Percentiles rank a stretch among this genome's conserved stretches.
Evolutionary conservation across 2,888 invertebrate genomes (phyloP).

Genomic region (Leptinotarsa haldemani): DNA sequence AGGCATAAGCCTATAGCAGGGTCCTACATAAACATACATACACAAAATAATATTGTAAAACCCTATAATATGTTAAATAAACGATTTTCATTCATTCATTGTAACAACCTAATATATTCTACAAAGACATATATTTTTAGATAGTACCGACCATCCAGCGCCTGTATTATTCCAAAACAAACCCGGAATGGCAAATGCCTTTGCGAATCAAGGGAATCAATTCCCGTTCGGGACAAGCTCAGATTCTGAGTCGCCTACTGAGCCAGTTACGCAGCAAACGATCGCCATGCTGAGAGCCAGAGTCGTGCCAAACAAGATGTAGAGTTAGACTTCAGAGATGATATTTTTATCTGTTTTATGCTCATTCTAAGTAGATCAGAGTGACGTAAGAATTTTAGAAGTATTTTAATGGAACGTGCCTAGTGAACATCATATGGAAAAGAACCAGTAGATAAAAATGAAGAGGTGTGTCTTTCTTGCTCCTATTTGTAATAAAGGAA

Average conservation of each 20-base stretch:
- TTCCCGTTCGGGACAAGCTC: conserved; percentile 65
- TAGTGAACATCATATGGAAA: not conserved
- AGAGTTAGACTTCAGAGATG: conserved; percentile 29
- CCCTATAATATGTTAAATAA: too few relatives aligned
- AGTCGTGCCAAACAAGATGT: conserved; percentile 63
- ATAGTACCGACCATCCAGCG: conserved; percentile 42
- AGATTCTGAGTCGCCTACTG: conserved; percentile 70
- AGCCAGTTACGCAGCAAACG: conserved; percentile 67
- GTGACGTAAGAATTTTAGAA: conserved; percentile 4
- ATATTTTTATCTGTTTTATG: conserved; percentile 12
- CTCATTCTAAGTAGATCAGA: conserved; percentile 6
- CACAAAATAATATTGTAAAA: too few relatives aligned
- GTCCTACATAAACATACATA: too few relatives aligned
- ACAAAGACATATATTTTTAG: conserved; percentile 22
- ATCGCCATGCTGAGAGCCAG: conserved; percentile 63
- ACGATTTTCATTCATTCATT: too few relatives aligned
- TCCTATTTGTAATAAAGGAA: too few relatives aligned
- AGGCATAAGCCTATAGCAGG: too few relatives aligned
- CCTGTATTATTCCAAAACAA: conserved; percentile 31
- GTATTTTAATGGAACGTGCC: conserved; percentile 4
- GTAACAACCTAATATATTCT: too few relatives aligned
- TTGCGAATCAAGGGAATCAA: conserved; percentile 41
- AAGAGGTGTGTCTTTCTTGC: not conserved
- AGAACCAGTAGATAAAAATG: not conserved
- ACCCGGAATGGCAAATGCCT: conserved; percentile 23